These are phyloP conservation scores for Philopotamus ludificatus DNA, from an alignment of 1,140 invertebrate species.

Conservation along the genomic window DNA sequence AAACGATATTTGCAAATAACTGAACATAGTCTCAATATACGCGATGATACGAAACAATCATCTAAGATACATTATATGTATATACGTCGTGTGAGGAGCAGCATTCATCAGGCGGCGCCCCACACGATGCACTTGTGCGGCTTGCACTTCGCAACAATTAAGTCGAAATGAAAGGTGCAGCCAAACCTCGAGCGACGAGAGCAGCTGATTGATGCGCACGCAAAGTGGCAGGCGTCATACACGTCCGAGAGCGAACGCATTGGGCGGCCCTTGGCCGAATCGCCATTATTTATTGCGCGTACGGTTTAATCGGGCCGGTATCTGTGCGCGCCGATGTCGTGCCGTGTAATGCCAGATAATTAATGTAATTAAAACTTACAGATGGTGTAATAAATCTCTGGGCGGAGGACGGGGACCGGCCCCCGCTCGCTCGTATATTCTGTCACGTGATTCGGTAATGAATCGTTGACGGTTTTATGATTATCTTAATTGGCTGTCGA, in stretches of 20 bases:
- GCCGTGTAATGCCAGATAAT: conserved; percentile 36
- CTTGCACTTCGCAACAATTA: too few relatives aligned
- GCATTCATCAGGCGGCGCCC: too few relatives aligned
- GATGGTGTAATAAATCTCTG: conserved; percentile 21
- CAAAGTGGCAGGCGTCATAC: background rate
- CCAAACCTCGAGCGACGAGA: too few relatives aligned
- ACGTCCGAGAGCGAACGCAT: too few relatives aligned
- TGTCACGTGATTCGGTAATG: conserved; percentile 4
- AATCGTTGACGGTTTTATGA: conserved; percentile 7
- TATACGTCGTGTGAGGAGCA: too few relatives aligned
- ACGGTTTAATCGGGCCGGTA: conserved; percentile 4
- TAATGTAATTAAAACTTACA: conserved; percentile 38
- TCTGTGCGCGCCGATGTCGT: conserved; percentile 1
- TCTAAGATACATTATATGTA: too few relatives aligned
- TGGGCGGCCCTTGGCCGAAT: conserved; percentile 1
- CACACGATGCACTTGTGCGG: too few relatives aligned
- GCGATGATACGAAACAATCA: too few relatives aligned
- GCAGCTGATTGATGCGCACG: background rate
- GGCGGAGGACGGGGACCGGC: background rate
- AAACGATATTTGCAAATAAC: too few relatives aligned
- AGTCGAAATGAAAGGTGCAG: too few relatives aligned
- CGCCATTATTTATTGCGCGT: conserved; percentile 15
- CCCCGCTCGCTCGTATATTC: background rate
- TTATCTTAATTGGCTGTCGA: conserved; percentile 10
- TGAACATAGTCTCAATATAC: too few relatives aligned